phyloP scores from a whole-genome alignment of 2,888 invertebrate species.

The Antitype chi region DNA sequence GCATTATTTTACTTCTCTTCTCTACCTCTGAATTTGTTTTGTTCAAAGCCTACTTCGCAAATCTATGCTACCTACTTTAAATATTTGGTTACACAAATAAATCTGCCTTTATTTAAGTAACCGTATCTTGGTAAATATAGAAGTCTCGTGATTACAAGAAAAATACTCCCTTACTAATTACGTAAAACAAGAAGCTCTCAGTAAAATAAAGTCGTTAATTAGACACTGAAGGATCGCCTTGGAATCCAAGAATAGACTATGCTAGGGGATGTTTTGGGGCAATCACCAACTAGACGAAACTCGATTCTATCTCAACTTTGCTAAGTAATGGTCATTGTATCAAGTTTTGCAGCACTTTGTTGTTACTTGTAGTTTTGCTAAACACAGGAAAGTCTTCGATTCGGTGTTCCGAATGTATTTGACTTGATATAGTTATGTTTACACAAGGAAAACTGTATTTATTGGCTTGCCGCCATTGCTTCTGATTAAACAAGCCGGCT shows the following conservation, averaged over 20 bases:
- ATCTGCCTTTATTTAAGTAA: conserved; percentile 25
- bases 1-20: background rate
- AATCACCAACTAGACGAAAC: conserved; percentile 38
- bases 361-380: conserved; percentile 25
- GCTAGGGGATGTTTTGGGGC: background rate
- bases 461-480: conserved; percentile 21
- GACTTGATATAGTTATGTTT: conserved; percentile 27
- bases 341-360: conserved; percentile 26
- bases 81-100: conserved; percentile 24
- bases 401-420: conserved; percentile 10
- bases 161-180: conserved; percentile 19
- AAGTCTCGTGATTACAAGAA: background rate
- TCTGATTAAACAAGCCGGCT: conserved; percentile 22
- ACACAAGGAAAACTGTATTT: conserved; percentile 20
- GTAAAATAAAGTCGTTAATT: conserved; percentile 19
- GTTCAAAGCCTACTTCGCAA: background rate
- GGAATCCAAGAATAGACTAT: conserved; percentile 3
- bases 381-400: conserved; percentile 14
- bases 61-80: background rate
- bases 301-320: conserved; percentile 35
- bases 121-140: conserved; percentile 6
- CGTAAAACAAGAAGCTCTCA: conserved; percentile 15
- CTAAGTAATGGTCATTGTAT: conserved; percentile 32
- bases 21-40: background rate
- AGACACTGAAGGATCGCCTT: background rate